Conservation (phyloP, 2,888 invertebrate genomes). For the Drosophila bunnanda region DNA sequence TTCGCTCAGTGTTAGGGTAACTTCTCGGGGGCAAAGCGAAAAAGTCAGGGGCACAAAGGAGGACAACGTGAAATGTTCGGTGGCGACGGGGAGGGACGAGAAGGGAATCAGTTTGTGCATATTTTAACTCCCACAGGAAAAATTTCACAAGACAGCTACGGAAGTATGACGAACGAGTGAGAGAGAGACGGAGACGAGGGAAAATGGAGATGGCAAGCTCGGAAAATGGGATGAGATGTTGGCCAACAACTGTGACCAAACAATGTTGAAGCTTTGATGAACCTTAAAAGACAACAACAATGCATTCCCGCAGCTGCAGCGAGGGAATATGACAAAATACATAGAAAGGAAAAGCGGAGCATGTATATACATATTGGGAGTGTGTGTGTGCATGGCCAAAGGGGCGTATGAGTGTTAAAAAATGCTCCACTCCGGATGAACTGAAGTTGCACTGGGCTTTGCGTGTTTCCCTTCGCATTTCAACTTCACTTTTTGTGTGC, state of each 20-base stretch:
- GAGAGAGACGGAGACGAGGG: slow-evolving; percentile 3
- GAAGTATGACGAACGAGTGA: slow-evolving; percentile 63
- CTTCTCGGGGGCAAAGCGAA: slow-evolving; percentile 50
- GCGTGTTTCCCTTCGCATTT: slow-evolving; percentile 13
- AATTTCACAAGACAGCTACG: slow-evolving; percentile 76
- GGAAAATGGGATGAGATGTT: slow-evolving; percentile 21
- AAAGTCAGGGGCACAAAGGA: slow-evolving; percentile 53
- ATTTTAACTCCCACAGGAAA: slow-evolving; percentile 77
- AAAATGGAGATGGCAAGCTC: neutral
- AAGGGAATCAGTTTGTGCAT: slow-evolving; percentile 65
- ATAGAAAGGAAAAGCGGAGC: slow-evolving; percentile 34
- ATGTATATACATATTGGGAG: neutral
- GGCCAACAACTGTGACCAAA: slow-evolving; percentile 75
- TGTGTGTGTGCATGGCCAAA: slow-evolving; percentile 58
- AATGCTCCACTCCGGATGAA: slow-evolving; percentile 75
- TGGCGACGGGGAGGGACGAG: neutral
- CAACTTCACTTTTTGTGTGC: neutral
- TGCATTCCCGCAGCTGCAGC: slow-evolving; percentile 30
- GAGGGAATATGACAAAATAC: slow-evolving; percentile 69
- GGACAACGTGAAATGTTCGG: slow-evolving; percentile 2
- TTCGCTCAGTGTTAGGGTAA: slow-evolving; percentile 14
- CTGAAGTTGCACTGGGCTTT: slow-evolving; percentile 64
- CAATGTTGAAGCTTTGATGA: slow-evolving; percentile 79
- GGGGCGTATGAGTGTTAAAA: slow-evolving; percentile 78
- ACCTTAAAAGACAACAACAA: slow-evolving; percentile 71